Conservation (phyloP, 2,888 invertebrate genomes). For the Euproctis similis region DNA sequence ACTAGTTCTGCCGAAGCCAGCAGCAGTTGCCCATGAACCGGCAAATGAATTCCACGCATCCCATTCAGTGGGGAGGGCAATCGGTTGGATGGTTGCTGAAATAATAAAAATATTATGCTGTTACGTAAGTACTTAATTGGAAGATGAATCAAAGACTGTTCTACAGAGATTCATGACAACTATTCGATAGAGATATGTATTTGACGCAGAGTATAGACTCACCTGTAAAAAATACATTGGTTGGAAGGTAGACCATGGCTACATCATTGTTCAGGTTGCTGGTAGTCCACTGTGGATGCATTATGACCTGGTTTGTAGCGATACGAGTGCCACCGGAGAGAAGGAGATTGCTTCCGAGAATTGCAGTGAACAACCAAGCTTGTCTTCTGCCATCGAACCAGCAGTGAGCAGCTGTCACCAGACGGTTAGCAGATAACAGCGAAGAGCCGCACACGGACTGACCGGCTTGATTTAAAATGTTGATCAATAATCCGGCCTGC, state of each 20-base stretch:
- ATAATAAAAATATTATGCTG: constrained; percentile 9
- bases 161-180: background rate
- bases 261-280: constrained; percentile 34
- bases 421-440: constrained; percentile 29
- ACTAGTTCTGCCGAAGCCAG: constrained; percentile 43
- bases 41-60: constrained; percentile 30
- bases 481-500: constrained; percentile 44
- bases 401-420: constrained; percentile 52
- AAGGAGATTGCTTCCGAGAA: constrained; percentile 40
- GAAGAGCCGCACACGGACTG: constrained; percentile 44
- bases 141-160: background rate
- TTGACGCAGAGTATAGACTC: constrained; percentile 11
- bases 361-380: constrained; percentile 35
- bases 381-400: constrained; percentile 39
- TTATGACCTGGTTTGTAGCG: constrained; percentile 28
- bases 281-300: constrained; percentile 37
- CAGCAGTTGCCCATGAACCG: constrained; percentile 35
- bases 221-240: constrained; percentile 26
- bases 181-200: background rate
- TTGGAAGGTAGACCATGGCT: constrained; percentile 40
- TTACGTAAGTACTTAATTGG: background rate
- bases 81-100: constrained; percentile 34
- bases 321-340: constrained; percentile 42
- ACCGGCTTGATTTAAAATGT: constrained; percentile 25
- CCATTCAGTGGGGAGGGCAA: constrained; percentile 26